These are phyloP conservation scores for Holcopasites calliopsidis DNA, from an alignment of 1,140 invertebrate genomes.

Conservation along the genomic window DNA sequence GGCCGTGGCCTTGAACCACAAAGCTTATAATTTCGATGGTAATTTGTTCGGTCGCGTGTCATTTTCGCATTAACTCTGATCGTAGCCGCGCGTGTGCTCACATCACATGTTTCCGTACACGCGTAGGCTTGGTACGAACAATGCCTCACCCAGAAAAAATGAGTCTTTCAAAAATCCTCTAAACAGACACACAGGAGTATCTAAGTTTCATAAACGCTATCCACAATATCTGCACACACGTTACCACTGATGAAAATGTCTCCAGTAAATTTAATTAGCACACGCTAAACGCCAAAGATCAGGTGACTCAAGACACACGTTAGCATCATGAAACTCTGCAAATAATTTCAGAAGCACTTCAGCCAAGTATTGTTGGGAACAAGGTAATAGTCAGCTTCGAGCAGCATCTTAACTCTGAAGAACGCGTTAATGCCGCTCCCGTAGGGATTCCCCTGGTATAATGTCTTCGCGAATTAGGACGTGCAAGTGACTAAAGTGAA, in stretches of 20 bases:
- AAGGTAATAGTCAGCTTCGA: slow-evolving; percentile 32
- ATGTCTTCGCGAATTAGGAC: slow-evolving; percentile 28
- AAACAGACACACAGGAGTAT: too few species aligned
- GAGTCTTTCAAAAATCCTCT: background rate
- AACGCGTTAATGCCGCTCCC: slow-evolving; percentile 28
- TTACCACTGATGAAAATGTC: background rate
- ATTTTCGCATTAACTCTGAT: slow-evolving; percentile 17
- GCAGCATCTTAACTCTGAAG: slow-evolving; percentile 42
- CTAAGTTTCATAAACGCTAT: too few species aligned
- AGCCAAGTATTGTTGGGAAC: slow-evolving; percentile 11
- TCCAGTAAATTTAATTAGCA: background rate
- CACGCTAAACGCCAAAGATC: background rate
- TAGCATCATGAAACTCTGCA: slow-evolving; percentile 2
- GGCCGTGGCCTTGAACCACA: slow-evolving; percentile 30
- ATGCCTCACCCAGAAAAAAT: background rate
- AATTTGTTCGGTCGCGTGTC: slow-evolving; percentile 26
- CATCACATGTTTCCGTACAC: background rate
- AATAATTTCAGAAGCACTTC: slow-evolving; percentile 31
- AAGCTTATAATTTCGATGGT: slow-evolving; percentile 34
- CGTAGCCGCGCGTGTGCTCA: background rate
- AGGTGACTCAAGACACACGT: background rate
- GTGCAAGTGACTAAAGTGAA: slow-evolving; percentile 33
- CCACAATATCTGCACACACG: background rate
- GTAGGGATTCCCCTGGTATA: slow-evolving; percentile 29
- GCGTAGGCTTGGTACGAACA: background rate